Evolutionary conservation across 2,113 vertebrate species (phyloP).

Genomic region (Ceyx margarethae): DNA sequence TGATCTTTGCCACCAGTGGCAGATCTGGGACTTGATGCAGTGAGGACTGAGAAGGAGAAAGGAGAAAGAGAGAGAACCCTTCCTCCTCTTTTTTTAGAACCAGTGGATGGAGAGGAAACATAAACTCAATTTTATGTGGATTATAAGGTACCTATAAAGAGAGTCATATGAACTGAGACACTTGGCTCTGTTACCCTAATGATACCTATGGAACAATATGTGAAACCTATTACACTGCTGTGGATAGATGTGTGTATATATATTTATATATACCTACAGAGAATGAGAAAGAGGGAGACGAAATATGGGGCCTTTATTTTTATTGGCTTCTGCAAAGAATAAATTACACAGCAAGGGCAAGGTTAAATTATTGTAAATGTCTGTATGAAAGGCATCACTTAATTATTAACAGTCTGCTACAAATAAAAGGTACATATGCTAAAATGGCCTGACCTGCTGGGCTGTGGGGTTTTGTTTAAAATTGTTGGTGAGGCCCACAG

Average conservation of each 20-base stretch:
- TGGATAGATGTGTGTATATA: neutral
- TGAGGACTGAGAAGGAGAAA: neutral
- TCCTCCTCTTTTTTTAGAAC: conserved; percentile 29
- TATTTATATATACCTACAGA: conserved; percentile 36
- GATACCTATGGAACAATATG: conserved; percentile 69
- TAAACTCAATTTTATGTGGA: conserved; percentile 62
- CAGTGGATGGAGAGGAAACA: conserved; percentile 50
- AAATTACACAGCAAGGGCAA: conserved; percentile 62
- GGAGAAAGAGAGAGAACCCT: neutral
- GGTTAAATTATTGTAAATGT: conserved; percentile 71
- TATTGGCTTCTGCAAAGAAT: conserved; percentile 66
- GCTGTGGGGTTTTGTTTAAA: conserved; percentile 12
- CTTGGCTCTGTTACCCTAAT: conserved; percentile 60
- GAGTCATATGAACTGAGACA: conserved; percentile 64
- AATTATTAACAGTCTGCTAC: conserved; percentile 66
- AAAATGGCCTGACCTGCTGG: conserved; percentile 54
- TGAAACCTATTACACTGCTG: conserved; percentile 66
- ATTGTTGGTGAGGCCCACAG: conserved; percentile 46
- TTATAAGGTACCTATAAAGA: conserved; percentile 67
- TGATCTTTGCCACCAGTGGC: neutral
- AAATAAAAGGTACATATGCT: conserved; percentile 68
- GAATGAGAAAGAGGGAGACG: neutral
- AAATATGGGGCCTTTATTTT: conserved; percentile 66
- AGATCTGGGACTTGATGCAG: neutral
- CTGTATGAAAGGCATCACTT: conserved; percentile 70